Conservation (phyloP, 2,113 vertebrate genomes). For the Chloropsis hardwickii region DNA sequence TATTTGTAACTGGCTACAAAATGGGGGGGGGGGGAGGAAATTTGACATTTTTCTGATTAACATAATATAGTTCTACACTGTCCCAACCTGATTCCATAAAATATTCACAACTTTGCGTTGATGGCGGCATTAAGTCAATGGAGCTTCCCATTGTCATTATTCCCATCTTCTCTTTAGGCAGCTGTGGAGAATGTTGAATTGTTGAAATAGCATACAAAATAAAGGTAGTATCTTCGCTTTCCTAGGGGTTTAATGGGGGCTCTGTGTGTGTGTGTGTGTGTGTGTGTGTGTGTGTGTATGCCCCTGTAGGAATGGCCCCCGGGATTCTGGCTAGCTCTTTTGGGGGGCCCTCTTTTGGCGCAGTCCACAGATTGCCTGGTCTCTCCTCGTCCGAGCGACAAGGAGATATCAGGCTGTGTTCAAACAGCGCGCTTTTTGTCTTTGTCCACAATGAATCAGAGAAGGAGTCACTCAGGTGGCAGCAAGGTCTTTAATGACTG, state of each 20-base stretch:
- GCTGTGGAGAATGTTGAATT: neutral
- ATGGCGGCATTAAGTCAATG: neutral
- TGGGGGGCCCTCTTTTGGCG: no score
- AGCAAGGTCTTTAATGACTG: no score
- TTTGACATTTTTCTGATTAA: neutral
- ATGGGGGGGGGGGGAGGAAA: no score
- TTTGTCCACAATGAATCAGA: no score
- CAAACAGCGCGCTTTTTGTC: no score
- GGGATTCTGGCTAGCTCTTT: no score
- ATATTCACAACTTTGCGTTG: fast-evolving
- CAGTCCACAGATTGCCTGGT: no score
- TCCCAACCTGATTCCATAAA: neutral
- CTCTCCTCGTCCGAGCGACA: no score
- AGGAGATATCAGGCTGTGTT: no score
- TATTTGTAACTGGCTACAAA: slow-evolving; percentile 12
- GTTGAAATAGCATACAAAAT: neutral
- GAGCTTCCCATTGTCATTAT: neutral
- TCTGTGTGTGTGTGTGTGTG: neutral
- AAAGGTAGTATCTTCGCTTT: neutral
- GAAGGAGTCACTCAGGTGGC: no score
- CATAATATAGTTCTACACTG: neutral
- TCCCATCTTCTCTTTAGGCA: slow-evolving; percentile 14
- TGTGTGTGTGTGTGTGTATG: neutral
- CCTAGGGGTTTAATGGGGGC: neutral
- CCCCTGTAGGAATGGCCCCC: no score